These are phyloP conservation scores for Apis cerana DNA, from an alignment of 1,140 invertebrate genomes.

Conservation along the genomic window DNA sequence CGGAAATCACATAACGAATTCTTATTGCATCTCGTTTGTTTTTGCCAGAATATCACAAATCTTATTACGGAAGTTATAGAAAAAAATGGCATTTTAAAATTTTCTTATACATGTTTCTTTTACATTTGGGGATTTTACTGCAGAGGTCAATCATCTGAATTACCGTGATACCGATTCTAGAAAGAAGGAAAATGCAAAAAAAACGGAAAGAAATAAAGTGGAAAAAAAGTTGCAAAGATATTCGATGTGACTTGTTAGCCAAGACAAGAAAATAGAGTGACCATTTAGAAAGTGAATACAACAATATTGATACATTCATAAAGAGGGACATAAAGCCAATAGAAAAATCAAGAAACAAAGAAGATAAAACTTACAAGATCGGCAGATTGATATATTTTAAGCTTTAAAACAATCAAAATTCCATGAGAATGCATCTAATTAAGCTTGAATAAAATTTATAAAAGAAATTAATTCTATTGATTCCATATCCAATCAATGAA, in stretches of 20 bases:
- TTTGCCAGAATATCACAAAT: not conserved
- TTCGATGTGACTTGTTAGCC: constrained; percentile 31
- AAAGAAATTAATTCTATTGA: constrained; percentile 6
- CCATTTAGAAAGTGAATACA: constrained; percentile 55
- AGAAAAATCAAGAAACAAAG: not conserved
- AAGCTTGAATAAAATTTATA: constrained; percentile 8
- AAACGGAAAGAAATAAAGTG: not conserved
- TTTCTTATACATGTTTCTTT: not conserved
- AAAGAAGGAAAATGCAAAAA: not conserved
- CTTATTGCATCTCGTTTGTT: not conserved
- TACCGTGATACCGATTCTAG: not conserved
- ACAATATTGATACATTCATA: constrained; percentile 57
- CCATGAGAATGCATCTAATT: constrained; percentile 1
- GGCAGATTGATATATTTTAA: constrained; percentile 10
- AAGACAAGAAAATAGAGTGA: constrained; percentile 49
- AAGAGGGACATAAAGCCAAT: constrained; percentile 45
- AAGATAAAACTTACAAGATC: too few relatives aligned
- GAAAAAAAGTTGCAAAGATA: not conserved
- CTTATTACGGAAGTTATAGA: not conserved
- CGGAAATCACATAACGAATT: not conserved
- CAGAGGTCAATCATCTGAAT: not conserved
- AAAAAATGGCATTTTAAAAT: not conserved
- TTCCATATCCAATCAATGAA: not conserved
- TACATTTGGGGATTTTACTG: not conserved
- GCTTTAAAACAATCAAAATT: constrained; percentile 23